Conservation (phyloP, 2,888 invertebrate genomes). For the Apamea crenata region DNA sequence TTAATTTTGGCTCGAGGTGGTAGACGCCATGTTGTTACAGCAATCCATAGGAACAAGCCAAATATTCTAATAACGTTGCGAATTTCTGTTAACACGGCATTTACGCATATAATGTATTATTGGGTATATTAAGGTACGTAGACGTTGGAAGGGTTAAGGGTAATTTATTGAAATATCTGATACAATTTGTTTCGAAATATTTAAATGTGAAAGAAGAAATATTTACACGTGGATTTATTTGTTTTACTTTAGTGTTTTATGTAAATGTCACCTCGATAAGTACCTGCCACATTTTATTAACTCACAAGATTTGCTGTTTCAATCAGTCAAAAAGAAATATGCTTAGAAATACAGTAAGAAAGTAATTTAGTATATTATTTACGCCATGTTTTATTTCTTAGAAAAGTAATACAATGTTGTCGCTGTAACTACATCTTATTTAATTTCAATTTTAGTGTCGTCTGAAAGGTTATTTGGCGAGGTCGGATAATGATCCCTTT, state of each 20-base stretch:
- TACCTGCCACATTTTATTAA: neutral
- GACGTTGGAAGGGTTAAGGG: slow-evolving; percentile 12
- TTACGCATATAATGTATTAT: slow-evolving; percentile 9
- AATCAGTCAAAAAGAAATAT: neutral
- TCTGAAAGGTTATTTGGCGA: slow-evolving; percentile 1
- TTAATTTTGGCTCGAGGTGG: slow-evolving; percentile 59
- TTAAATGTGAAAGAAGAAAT: neutral
- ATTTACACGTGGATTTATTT: neutral
- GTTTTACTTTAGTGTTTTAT: neutral
- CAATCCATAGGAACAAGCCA: slow-evolving; percentile 31
- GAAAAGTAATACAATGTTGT: neutral
- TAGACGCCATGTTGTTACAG: slow-evolving; percentile 50
- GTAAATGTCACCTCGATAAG: neutral
- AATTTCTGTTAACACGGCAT: slow-evolving; percentile 37
- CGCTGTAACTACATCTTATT: neutral
- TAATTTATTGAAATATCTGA: slow-evolving; percentile 12
- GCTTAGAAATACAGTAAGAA: neutral
- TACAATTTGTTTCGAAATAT: slow-evolving; percentile 4
- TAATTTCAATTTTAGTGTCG: neutral
- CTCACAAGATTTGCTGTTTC: neutral
- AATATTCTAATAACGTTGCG: slow-evolving; percentile 39
- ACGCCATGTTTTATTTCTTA: neutral
- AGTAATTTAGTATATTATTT: neutral
- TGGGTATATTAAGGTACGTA: neutral
- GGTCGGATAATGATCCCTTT: neutral